Evolutionary conservation across 2,888 invertebrate species (phyloP), one percentile per base, ranked within the genome.

Genomic region (Apamea anceps): DNA sequence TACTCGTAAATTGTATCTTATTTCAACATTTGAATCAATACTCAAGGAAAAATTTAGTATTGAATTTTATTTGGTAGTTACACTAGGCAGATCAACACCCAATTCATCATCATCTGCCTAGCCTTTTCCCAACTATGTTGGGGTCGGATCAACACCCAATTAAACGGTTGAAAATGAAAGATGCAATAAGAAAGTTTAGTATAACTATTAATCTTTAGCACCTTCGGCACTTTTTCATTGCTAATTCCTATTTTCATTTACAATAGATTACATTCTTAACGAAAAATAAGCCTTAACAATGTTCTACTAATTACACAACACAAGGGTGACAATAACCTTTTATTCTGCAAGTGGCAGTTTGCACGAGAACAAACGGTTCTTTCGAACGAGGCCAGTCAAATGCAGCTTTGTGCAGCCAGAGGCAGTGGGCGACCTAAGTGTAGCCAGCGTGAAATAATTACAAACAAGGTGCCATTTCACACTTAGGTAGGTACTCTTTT

Each of bases 401-500:
- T 66, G 74, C 76, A 70, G 57, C 82, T 60, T 67, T 75, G 75
- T 80, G 57, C 45, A 25, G 48, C 7, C 8, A 57, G 45, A 5
- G 25, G 25, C 12, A 15, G n/a, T 48, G 54, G 65, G 71, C 6
- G 73, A 25, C 25, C 25, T n/a, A 48, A 84, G 60, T 76, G 67
- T 74, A 74, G 32, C 86, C 67, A 71, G 54, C 57, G 28, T 37
- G 62, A 68, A 78, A 60, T 78, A 82, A 76, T 86, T 85, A 76
- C 51, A 37, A 76, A 32, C 54, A 62, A 85, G 81, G 0, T 21
- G 60, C 54, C 28, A 73, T 77, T 78, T 75, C 45, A 37, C 42
- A 65, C 72, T 68, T 15, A 42, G 4, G 15, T 7, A 62, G 0
- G 15, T 6, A 28, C 60, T 60, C n/a, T 62, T 28, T n/a, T 68